A percentile compares a stretch with the other conserved stretches of the same genome.
Conservation (phyloP, 1,140 invertebrate species). For the Agrypnia vestita region DNA sequence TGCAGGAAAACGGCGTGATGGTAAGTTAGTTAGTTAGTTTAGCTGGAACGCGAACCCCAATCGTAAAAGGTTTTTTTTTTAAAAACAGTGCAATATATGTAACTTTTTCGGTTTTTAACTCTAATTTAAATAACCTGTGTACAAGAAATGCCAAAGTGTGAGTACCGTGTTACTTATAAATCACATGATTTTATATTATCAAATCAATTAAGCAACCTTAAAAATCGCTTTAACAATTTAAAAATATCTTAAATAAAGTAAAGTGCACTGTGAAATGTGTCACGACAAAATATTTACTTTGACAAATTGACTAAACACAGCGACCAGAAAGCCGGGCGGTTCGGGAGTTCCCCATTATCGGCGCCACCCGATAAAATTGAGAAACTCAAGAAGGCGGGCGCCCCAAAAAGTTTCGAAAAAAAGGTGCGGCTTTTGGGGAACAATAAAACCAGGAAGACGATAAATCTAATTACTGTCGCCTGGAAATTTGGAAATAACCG, state of each 20-base stretch:
- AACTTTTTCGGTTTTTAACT: no score
- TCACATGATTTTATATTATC: no score
- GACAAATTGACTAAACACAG: not conserved
- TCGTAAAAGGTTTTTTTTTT: no score
- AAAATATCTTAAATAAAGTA: not conserved
- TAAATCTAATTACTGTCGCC: conserved; percentile 32
- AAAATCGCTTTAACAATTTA: not conserved
- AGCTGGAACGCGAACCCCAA: no score
- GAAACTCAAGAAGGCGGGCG: conserved; percentile 20
- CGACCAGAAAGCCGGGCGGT: conserved; percentile 1
- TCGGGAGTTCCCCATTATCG: conserved; percentile 1
- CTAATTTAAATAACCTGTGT: no score
- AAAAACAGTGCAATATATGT: no score
- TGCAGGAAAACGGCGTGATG: no score
- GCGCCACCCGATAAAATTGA: conserved; percentile 8
- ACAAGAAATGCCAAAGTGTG: no score
- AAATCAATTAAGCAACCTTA: no score
- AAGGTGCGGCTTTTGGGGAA: conserved; percentile 12
- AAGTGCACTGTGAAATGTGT: not conserved
- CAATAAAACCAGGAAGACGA: conserved; percentile 15
- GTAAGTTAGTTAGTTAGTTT: no score
- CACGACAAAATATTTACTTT: not conserved
- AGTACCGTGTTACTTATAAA: no score
- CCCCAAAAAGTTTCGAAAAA: conserved; percentile 4
- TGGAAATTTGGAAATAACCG: conserved; percentile 37